phyloP scores from a whole-genome alignment of 2,113 vertebrate species.

The Rallus limicola region DNA sequence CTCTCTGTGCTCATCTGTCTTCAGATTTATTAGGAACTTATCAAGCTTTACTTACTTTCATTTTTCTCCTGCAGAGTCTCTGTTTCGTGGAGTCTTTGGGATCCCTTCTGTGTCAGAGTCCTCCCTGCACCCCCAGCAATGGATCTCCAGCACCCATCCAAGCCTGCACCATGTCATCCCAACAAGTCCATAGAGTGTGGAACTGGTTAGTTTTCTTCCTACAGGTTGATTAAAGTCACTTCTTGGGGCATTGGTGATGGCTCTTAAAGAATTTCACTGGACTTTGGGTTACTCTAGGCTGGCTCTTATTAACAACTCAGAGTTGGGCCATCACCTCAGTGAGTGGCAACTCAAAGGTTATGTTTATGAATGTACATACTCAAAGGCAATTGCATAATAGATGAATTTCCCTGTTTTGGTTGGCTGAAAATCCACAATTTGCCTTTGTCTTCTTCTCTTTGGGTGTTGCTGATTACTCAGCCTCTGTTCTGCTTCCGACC shows the following conservation, averaged over 20 bases:
- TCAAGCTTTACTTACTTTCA: not conserved
- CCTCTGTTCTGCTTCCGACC: too few relatives aligned
- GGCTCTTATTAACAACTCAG: too few relatives aligned
- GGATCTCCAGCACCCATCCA: not conserved
- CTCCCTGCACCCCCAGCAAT: not conserved
- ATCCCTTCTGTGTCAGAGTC: conserved; percentile 25
- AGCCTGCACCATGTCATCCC: not conserved
- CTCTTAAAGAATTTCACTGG: not conserved
- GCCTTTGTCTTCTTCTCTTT: too few relatives aligned
- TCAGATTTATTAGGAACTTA: not conserved
- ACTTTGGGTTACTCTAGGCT: too few relatives aligned
- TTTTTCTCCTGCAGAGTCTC: conserved; percentile 39
- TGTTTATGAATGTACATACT: too few relatives aligned
- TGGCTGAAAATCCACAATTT: too few relatives aligned
- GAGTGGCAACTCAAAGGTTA: too few relatives aligned
- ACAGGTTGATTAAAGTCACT: not conserved
- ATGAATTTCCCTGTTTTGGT: too few relatives aligned
- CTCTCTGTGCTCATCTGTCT: not conserved
- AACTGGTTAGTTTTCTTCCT: conserved; percentile 41
- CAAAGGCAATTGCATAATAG: too few relatives aligned
- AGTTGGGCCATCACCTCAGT: too few relatives aligned
- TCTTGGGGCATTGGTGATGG: not conserved
- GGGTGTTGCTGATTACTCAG: too few relatives aligned
- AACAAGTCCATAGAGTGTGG: conserved; percentile 29
- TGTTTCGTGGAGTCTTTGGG: conserved; percentile 14